Conservation (phyloP, 1,140 invertebrate genomes). For the Stegodyphus dumicola region DNA sequence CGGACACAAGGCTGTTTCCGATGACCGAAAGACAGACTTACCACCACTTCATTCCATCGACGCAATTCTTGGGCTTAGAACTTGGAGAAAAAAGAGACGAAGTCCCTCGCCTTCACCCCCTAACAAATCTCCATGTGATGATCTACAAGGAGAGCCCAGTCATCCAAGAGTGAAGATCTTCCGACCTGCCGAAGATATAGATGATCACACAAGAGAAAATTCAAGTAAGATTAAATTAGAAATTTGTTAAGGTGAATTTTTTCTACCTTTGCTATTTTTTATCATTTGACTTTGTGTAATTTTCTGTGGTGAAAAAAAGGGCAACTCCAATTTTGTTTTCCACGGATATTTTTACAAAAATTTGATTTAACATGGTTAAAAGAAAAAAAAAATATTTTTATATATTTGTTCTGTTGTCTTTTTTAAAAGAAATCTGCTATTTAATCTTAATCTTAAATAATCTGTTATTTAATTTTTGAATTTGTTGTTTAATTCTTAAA, state of each 20-base stretch:
- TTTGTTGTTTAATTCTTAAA: no score
- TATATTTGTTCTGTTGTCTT: no score
- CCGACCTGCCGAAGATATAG: conserved; percentile 10
- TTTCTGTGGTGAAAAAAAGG: no score
- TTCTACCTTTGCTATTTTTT: no score
- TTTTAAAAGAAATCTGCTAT: no score
- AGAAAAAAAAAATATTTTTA: no score
- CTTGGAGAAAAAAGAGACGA: conserved; percentile 40
- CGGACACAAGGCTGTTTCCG: not conserved
- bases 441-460: no score
- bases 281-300: no score
- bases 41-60: conserved; percentile 58
- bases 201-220: conserved; percentile 54
- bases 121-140: not conserved
- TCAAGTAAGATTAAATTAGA: conserved; percentile 13
- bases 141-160: conserved; percentile 7
- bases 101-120: conserved; percentile 19
- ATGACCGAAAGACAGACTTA: conserved; percentile 26
- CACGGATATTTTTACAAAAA: no score
- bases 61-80: conserved; percentile 51
- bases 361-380: no score
- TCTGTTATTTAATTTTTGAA: no score
- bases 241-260: not conserved
- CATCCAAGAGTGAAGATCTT: conserved; percentile 17
- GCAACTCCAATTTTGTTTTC: no score